Evolutionary conservation across 37 sponge, comb jelly and placozoan genomes (phyloP), one percentile per base, ranked within the genome.

Genomic region (Bolinopsis microptera): DNA sequence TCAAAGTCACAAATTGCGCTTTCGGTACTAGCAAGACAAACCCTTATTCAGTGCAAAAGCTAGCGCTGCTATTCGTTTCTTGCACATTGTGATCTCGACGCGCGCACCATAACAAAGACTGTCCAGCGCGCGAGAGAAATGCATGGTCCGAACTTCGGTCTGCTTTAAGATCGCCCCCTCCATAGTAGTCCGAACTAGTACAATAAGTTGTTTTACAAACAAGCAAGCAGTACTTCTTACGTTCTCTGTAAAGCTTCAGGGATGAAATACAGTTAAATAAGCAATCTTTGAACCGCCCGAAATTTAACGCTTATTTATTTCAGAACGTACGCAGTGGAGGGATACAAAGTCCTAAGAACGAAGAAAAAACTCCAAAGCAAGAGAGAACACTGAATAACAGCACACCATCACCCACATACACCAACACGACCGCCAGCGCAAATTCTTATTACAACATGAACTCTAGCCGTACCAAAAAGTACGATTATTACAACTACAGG

Each of bases 401-500:
- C 75, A 30, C 75, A 30, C 31, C 75, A 8, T 72, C 75, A 21
- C 75, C 75, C 5, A 72, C 75, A n/a, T 72, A 30, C 75, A 72
- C 75, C 26, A 72, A 8, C 75, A 30, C 13, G 22, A n/a, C 75
- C 31, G 5, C 35, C 9, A 33, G 23, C 9, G 35, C 82, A 34
- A 36, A 34, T 8, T 3, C 38, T 30, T 34, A 33, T 37, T 80
- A 33, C 30, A 36, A 80, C 30, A 80, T 34, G 82, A 80, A 80
- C 82, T 36, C 82, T 80, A 24, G 37, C 37, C 21, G 26, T 38
- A 33, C 61, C 26, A 86, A 86, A 48, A 86, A 86, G 61, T 86
- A 86, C 48, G 90, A 86, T 23, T 86, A 86, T 38, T 41, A 86
- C 26, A 35, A 86, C 90, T 41, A 86, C 26, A 35, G 90, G n/a